Evolutionary conservation across 2,797 vertebrate species (phyloP), one percentile per base, ranked within the genome.

Genomic region (Synanceia verrucosa): DNA sequence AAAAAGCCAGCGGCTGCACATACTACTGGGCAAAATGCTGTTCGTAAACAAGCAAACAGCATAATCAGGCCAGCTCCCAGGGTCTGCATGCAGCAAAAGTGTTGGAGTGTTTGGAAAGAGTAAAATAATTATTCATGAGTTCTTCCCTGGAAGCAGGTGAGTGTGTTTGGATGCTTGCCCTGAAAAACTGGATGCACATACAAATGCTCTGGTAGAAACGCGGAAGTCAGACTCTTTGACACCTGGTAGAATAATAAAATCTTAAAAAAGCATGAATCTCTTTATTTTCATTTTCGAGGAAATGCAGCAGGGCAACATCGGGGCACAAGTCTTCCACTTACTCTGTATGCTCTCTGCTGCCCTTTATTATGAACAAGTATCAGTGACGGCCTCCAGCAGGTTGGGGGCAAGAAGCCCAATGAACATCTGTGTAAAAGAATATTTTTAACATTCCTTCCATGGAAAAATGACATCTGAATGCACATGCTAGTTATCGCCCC

Each of bases 31-130:
- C 73, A 73, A 71, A 88, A 84, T 51, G 79, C 63, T 72, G 76
- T 51, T 76, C 37, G 28, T 82, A 83, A 86, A 90, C 85, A 87
- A 81, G 69, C 66, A 69, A 82, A 79, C 82, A 43, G 76, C 75
- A 70, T 79, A 79, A 87, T 82, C 76, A 80, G 83, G 86, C 60
- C 83, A 72, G 65, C 63, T 86, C 86, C 72, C 73, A 58, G 73
- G 68, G 59, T 67, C 72, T 73, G 75, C 9, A 18, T 36, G 44
- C 41, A 50, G 71, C 60, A 36, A 36, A 73, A 62, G 72, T 23
- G 50, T 51, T 46, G 50, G 28, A 58, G 69, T 34, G 70, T 76
- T 77, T 81, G 61, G 57, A 71, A 78, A 73, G 48, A 60, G 70
- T 68, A 26, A 52, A 74, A 79, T 66, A 51, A 76, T 66, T 81